These are phyloP conservation scores for Setipinna tenuifilis DNA, from an alignment of 2,797 vertebrate genomes.

Conservation along the genomic window DNA sequence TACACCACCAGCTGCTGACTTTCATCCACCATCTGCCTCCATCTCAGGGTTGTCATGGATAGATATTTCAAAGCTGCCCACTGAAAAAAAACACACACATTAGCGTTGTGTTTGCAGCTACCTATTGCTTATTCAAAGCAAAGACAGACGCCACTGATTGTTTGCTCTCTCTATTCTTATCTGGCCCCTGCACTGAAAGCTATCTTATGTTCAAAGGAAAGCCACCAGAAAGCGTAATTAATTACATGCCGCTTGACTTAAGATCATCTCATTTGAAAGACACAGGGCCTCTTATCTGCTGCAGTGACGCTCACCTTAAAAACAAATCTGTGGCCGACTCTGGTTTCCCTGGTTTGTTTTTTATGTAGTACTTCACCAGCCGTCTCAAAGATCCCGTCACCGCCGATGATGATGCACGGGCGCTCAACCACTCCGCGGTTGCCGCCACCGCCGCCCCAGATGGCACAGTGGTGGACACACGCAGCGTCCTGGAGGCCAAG, in stretches of 20 bases:
- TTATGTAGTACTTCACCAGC: conserved; percentile 88
- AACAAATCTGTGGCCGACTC: not conserved
- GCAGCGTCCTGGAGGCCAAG: conserved; percentile 67
- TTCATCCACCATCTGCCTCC: not conserved
- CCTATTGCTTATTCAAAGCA: not conserved
- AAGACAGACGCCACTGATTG: not conserved
- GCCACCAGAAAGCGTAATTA: not conserved
- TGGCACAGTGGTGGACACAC: not conserved
- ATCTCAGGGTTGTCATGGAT: not conserved
- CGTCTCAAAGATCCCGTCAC: conserved; percentile 64
- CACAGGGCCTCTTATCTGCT: no score
- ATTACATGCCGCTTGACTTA: not conserved
- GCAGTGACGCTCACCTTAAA: no score
- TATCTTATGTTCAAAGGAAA: not conserved
- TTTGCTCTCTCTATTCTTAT: not conserved
- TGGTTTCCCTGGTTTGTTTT: not conserved
- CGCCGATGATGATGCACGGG: not conserved
- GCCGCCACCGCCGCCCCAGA: not conserved
- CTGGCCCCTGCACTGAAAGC: not conserved
- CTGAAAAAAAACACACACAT: not conserved
- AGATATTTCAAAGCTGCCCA: not conserved
- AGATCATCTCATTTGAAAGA: not conserved
- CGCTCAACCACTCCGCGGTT: not conserved
- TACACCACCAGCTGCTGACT: not conserved
- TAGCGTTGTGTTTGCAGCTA: not conserved